Percentiles rank a stretch among this genome's conserved stretches.
These are phyloP conservation scores for Dreissena rostriformis DNA, from an alignment of 1,140 invertebrate species.

Conservation along the genomic window DNA sequence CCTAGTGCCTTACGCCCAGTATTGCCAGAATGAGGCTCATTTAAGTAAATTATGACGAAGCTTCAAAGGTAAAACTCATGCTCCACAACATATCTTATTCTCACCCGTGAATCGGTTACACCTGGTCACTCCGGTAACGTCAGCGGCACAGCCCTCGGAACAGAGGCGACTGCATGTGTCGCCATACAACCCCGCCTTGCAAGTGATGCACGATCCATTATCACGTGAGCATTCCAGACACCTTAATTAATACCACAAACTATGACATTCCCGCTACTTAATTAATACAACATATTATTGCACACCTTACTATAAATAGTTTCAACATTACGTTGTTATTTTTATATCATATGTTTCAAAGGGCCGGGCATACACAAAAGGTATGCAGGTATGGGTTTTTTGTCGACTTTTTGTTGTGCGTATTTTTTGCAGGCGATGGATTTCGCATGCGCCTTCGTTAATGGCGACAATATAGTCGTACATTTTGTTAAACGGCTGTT, in stretches of 20 bases:
- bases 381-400: slow-evolving; percentile 18
- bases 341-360: slow-evolving; percentile 22
- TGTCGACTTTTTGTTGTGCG: neutral
- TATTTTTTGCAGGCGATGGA: neutral
- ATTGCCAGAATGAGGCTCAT: too few relatives aligned
- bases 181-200: slow-evolving; percentile 27
- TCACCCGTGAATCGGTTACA: slow-evolving; percentile 25
- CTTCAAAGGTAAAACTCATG: too few relatives aligned
- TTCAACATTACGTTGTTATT: too few relatives aligned
- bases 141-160: neutral
- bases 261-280: neutral
- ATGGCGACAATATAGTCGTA: too few relatives aligned
- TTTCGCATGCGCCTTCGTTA: neutral
- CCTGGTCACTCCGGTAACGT: neutral
- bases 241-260: neutral
- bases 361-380: slow-evolving; percentile 4
- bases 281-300: too few relatives aligned
- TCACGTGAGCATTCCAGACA: slow-evolving; percentile 13
- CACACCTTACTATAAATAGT: too few relatives aligned
- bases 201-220: slow-evolving; percentile 22
- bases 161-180: slow-evolving; percentile 6
- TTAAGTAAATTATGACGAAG: too few relatives aligned
- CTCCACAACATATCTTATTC: too few relatives aligned
- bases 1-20: too few relatives aligned
- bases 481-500: too few relatives aligned